Base-by-base conservation (phyloP, 1,140 invertebrate species). In the Oryctes rhinoceros region DNA sequence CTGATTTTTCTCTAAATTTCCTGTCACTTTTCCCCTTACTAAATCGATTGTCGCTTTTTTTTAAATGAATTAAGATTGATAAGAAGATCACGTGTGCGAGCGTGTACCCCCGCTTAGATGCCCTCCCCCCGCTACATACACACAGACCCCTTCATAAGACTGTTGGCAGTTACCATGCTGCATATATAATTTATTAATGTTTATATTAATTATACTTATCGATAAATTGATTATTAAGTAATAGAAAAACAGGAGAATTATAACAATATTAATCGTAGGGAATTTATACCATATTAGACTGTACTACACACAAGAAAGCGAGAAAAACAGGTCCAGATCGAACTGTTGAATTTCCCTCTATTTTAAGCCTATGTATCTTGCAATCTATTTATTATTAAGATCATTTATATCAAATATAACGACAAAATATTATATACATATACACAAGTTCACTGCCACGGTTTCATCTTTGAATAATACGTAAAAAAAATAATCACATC, bases 111-210 rank as follows among this genome's bases (percentile, higher is more conserved):
- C 24, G 24, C 9, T 44, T 44, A 44, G 39, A 44, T 18, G n/a
- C 53, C n/a, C 3, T 59, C 53, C 15, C 49, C 49, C 53, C 15
- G 49, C 15, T 18, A 53, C 49, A 53, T 11, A 53, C 15, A 59
- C 53, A 59, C 15, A n/a, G 15, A 18, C 53, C 53, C 53, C 53
- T 18, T 59, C 18, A 59, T 59, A 59, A 71, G 65, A 71, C 65
- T 71, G 65, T 71, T 71, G 65, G 65, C 65, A 24, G 65, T 71
- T 71, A 71, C 65, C 65, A 24, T 71, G n/a, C 65, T 71, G 65
- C 65, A 71, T 30, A 35, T 71, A 15, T 71, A 71, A 71, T 71
- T 59, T 71, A 71, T 71, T 71, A 71, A 71, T 11, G 65, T 67
- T 30, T 30, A 30, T 30, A 67, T 67, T 67, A 67, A 67, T 67